A percentile compares a stretch with the other conserved stretches of the same genome.
These are phyloP conservation scores for Linepithema humile DNA, from an alignment of 1,140 invertebrate genomes.

Conservation along the genomic window DNA sequence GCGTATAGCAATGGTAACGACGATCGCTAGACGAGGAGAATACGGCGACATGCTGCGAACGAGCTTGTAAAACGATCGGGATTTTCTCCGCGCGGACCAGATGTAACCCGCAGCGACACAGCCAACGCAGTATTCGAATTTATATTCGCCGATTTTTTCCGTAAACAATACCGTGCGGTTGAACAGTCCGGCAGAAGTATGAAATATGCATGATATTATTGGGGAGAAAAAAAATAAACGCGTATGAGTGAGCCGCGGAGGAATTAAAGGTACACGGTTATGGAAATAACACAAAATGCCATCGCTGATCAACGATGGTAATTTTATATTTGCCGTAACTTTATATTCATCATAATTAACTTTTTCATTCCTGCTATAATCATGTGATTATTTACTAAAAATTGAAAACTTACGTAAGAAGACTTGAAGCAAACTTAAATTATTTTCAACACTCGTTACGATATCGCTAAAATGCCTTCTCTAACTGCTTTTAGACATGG, in stretches of 20 bases:
- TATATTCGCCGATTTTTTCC: constrained; percentile 37
- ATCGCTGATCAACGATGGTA: not conserved
- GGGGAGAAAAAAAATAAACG: constrained; percentile 1
- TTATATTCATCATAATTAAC: not conserved
- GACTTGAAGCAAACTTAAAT: too few species aligned
- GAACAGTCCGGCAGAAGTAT: constrained; percentile 3
- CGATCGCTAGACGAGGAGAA: constrained; percentile 26
- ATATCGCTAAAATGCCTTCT: not conserved
- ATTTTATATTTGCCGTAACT: not conserved
- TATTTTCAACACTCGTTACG: not conserved
- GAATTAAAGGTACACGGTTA: constrained; percentile 13
- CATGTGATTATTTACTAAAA: not conserved
- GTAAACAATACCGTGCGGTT: constrained; percentile 46
- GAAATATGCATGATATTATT: constrained; percentile 55
- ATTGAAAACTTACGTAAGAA: not conserved
- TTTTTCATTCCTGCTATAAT: not conserved
- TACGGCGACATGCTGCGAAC: constrained; percentile 43
- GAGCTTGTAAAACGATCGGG: constrained; percentile 42
- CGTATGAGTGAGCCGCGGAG: not conserved
- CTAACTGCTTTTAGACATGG: not conserved
- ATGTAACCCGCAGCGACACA: constrained; percentile 31
- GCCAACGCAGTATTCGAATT: constrained; percentile 26
- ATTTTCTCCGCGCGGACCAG: constrained; percentile 32
- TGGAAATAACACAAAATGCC: constrained; percentile 13
- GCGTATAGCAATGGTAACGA: not conserved